Conservation (phyloP, 1,140 invertebrate species). For the Dysdera silvatica region DNA sequence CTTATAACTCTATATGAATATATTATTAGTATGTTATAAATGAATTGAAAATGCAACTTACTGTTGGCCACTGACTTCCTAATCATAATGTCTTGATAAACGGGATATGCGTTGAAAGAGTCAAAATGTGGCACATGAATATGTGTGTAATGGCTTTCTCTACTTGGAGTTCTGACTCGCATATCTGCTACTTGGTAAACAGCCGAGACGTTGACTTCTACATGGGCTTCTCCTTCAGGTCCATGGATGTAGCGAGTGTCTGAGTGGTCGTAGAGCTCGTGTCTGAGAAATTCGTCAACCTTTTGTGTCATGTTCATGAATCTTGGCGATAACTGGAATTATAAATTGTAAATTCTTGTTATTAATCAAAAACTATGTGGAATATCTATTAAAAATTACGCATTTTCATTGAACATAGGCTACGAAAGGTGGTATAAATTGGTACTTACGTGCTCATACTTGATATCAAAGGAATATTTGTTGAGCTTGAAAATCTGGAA, state of each 20-base stretch:
- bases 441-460: conserved; percentile 21
- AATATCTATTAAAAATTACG: not conserved
- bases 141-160: conserved; percentile 10
- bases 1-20: no score
- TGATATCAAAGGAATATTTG: conserved; percentile 9
- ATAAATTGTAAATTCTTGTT: not conserved
- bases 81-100: conserved; percentile 7
- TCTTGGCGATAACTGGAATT: conserved; percentile 7
- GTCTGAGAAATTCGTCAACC: not conserved
- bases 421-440: not conserved
- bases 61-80: conserved; percentile 15
- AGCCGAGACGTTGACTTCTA: conserved; percentile 12
- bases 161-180: not conserved
- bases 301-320: conserved; percentile 19
- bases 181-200: conserved; percentile 8
- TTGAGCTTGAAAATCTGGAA: conserved; percentile 2
- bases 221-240: not conserved
- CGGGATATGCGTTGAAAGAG: conserved; percentile 9
- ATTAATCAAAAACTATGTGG: not conserved
- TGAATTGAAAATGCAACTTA: not conserved
- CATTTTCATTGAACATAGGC: not conserved
- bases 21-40: no score
- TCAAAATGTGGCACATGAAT: not conserved
- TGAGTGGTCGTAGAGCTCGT: conserved; percentile 2
- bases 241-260: conserved; percentile 1